phyloP scores from a whole-genome alignment of 1,140 invertebrate species.

The Alviniconcha marisindica region DNA sequence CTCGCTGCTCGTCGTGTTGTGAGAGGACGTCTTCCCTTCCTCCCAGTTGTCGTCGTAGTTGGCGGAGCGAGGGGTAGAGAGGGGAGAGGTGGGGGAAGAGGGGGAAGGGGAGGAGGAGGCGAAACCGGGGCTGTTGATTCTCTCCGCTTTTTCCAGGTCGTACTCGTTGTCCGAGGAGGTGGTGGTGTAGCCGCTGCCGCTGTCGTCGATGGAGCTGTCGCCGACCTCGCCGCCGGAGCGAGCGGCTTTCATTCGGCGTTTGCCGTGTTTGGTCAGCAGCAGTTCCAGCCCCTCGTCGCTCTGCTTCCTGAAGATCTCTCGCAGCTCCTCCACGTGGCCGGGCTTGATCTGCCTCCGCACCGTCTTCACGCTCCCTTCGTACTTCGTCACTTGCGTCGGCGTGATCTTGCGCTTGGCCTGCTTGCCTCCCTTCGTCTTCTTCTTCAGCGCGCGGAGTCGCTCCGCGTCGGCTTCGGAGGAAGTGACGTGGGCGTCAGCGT shows the following conservation, averaged over 20 bases:
- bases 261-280: background rate
- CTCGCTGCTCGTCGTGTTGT: background rate
- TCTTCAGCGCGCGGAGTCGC: background rate
- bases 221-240: background rate
- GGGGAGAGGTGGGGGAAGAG: background rate
- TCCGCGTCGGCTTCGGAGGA: background rate
- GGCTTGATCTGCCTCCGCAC: conserved; percentile 35
- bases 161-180: conserved; percentile 38
- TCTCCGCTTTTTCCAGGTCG: conserved; percentile 29
- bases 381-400: conserved; percentile 29
- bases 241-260: background rate
- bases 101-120: conserved; percentile 7
- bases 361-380: conserved; percentile 37
- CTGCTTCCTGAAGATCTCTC: conserved; percentile 17
- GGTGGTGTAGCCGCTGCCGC: conserved; percentile 31
- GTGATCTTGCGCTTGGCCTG: background rate
- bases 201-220: background rate
- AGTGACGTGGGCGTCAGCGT: too few relatives aligned
- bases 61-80: background rate
- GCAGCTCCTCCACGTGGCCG: conserved; percentile 33
- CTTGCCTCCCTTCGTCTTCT: conserved; percentile 17
- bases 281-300: background rate
- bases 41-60: conserved; percentile 10
- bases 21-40: background rate
- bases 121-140: conserved; percentile 32